A percentile compares a stretch with the other conserved stretches of the same genome.
Evolutionary conservation across 1,140 invertebrate species (phyloP).

Genomic region (Neuroterus valhalla): DNA sequence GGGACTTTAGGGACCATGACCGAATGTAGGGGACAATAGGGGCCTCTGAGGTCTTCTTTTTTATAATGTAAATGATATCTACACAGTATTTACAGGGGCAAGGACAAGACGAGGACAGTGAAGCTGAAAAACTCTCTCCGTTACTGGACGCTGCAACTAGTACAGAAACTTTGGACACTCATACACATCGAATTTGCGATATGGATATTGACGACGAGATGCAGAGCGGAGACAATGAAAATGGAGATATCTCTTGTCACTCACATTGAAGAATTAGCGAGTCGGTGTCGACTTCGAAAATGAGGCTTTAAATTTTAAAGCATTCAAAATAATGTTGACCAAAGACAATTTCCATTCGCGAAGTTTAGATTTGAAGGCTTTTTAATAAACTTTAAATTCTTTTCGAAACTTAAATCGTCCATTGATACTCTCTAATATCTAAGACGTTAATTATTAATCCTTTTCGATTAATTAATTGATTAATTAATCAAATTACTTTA

Average conservation of each 20-base stretch:
- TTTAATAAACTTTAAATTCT: background rate
- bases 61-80: constrained; percentile 41
- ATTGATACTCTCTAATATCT: constrained; percentile 26
- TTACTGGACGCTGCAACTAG: constrained; percentile 78
- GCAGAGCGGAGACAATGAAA: constrained; percentile 65
- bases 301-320: too few relatives aligned
- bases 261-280: constrained; percentile 59
- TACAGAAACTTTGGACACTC: constrained; percentile 68
- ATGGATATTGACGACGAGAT: constrained; percentile 69
- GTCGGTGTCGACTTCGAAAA: background rate
- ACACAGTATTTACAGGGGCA: constrained; percentile 60
- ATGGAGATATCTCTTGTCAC: constrained; percentile 63
- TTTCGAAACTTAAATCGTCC: background rate
- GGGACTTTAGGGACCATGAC: too few relatives aligned
- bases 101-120: constrained; percentile 84
- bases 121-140: constrained; percentile 87
- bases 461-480: too few relatives aligned
- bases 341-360: too few relatives aligned
- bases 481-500: too few relatives aligned
- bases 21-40: too few relatives aligned
- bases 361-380: too few relatives aligned
- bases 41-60: too few relatives aligned
- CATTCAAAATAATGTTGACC: too few relatives aligned
- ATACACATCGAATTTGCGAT: constrained; percentile 64
- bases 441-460: too few relatives aligned